A percentile compares a stretch with the other conserved stretches of the same genome.
Conservation (phyloP, 1,140 invertebrate genomes). For the Diorhabda carinulata region DNA sequence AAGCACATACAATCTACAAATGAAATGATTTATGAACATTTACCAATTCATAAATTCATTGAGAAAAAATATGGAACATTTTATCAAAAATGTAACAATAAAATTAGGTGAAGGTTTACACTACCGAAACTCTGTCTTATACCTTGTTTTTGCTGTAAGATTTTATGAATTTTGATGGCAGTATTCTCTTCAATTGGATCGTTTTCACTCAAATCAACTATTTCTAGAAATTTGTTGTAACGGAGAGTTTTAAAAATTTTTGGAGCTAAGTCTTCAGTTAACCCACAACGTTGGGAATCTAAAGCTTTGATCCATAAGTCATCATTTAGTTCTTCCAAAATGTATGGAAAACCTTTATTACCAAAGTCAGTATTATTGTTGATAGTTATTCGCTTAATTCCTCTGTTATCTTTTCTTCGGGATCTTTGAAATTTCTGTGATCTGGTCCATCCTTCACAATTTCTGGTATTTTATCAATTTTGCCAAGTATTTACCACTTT, state of each 20-base stretch:
- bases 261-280: conserved; percentile 58
- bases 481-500: conserved; percentile 53
- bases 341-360: conserved; percentile 56
- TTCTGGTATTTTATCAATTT: conserved; percentile 58
- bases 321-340: conserved; percentile 58
- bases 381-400: conserved; percentile 67
- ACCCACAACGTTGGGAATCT: conserved; percentile 69
- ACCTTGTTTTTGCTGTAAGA: conserved; percentile 38
- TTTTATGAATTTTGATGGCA: conserved; percentile 37
- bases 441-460: conserved; percentile 76
- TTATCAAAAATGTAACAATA: no score
- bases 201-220: conserved; percentile 65
- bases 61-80: no score
- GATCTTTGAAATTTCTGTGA: conserved; percentile 69
- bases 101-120: conserved; percentile 27
- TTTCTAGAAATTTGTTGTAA: conserved; percentile 59
- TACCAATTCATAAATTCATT: no score
- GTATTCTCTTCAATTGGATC: conserved; percentile 47
- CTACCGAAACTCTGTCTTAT: conserved; percentile 40
- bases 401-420: conserved; percentile 67
- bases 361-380: conserved; percentile 67
- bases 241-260: conserved; percentile 59
- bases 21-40: no score
- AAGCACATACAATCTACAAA: no score
- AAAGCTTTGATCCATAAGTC: conserved; percentile 69